Conservation (phyloP, 2,113 vertebrate species). For the Esox niger region DNA sequence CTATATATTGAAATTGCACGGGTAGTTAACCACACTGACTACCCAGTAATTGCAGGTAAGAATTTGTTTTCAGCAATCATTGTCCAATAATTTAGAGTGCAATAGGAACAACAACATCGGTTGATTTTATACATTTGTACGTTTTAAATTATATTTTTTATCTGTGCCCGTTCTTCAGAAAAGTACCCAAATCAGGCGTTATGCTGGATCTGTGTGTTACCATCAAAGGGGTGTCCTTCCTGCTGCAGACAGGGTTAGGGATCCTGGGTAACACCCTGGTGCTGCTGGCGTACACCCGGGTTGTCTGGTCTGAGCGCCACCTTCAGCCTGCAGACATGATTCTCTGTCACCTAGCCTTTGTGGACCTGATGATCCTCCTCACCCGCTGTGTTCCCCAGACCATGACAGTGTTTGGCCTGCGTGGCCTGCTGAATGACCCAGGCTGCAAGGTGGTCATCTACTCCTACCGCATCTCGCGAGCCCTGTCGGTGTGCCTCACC, state of each 20-base stretch:
- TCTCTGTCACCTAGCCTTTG: slow-evolving; percentile 74
- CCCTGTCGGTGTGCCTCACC: slow-evolving; percentile 75
- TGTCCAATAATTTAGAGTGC: no score
- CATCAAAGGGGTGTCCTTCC: slow-evolving; percentile 78
- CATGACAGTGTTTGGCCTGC: slow-evolving; percentile 72
- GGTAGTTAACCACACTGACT: slow-evolving; percentile 15
- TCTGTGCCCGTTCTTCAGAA: slow-evolving; percentile 30
- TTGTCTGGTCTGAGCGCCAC: slow-evolving; percentile 47
- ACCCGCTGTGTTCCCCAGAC: slow-evolving; percentile 74
- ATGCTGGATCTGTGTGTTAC: slow-evolving; percentile 75
- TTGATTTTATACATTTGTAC: background rate
- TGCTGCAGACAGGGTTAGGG: slow-evolving; percentile 74
- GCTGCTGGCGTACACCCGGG: slow-evolving; percentile 61
- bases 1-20: slow-evolving; percentile 57
- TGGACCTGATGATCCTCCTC: slow-evolving; percentile 71
- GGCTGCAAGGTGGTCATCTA: slow-evolving; percentile 78
- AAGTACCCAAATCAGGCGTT: slow-evolving; percentile 2
- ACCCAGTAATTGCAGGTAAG: slow-evolving; percentile 42
- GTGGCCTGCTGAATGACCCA: slow-evolving; percentile 62
- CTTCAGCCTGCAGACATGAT: slow-evolving; percentile 74
- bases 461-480: slow-evolving; percentile 68
- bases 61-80: background rate
- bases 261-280: slow-evolving; percentile 69
- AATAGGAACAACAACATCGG: no score
- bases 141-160: slow-evolving; percentile 8